Conservation (phyloP, 92 coral and sea anemone species). For the Zoanthus sansibaricus region DNA sequence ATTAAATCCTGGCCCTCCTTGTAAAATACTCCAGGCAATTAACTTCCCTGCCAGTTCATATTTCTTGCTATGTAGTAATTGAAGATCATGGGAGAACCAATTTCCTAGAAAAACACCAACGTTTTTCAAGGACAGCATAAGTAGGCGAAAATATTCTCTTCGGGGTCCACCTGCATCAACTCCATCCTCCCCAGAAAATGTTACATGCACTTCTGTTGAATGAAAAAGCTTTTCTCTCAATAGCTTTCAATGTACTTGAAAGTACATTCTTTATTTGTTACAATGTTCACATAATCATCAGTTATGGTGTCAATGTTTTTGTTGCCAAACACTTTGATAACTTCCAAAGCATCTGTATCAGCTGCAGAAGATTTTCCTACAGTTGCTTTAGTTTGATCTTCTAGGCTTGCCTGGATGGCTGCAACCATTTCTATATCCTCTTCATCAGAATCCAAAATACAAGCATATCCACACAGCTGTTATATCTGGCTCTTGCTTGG, state of each 20-base stretch:
- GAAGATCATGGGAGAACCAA: slow-evolving; percentile 71
- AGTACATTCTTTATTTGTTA: slow-evolving; percentile 55
- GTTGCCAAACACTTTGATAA: neutral
- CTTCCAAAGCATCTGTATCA: neutral
- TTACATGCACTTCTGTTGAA: slow-evolving; percentile 52
- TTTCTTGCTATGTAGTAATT: slow-evolving; percentile 35
- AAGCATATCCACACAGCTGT: neutral
- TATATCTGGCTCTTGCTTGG: neutral
- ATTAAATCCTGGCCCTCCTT: slow-evolving; percentile 65
- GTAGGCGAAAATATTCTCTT: slow-evolving; percentile 69
- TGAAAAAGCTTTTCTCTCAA: slow-evolving; percentile 62
- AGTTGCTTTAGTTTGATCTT: slow-evolving; percentile 7
- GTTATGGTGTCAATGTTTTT: neutral
- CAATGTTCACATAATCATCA: slow-evolving; percentile 45
- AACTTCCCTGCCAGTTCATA: slow-evolving; percentile 65
- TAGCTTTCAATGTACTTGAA: slow-evolving; percentile 57
- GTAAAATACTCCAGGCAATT: slow-evolving; percentile 69
- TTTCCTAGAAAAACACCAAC: slow-evolving; percentile 52
- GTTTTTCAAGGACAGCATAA: slow-evolving; percentile 50
- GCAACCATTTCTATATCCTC: slow-evolving; percentile 14
- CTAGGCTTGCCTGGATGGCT: slow-evolving; percentile 23
- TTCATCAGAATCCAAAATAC: slow-evolving; percentile 10
- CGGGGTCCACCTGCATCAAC: slow-evolving; percentile 75
- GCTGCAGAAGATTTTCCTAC: neutral
- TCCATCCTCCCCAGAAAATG: slow-evolving; percentile 71